These are phyloP conservation scores for Craseonycteris thonglongyai DNA, from an alignment of 2,113 vertebrate genomes.

Conservation along the genomic window DNA sequence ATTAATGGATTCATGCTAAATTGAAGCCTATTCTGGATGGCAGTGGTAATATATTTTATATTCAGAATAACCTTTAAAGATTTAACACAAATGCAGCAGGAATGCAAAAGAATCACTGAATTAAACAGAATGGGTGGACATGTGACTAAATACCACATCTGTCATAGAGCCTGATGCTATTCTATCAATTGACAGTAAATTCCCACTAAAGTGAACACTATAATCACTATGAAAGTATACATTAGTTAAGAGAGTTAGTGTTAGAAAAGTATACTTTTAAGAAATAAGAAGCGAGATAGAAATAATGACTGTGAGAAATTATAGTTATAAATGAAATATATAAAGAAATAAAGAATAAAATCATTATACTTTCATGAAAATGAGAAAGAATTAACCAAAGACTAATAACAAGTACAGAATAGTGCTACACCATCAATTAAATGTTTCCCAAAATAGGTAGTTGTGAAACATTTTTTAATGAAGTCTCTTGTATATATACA, in stretches of 20 bases:
- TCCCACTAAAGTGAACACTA: background rate
- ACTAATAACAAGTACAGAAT: background rate
- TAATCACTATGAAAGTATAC: background rate
- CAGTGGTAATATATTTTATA: background rate
- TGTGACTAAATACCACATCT: background rate
- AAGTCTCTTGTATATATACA: background rate
- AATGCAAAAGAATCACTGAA: background rate
- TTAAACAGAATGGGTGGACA: background rate
- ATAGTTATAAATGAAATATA: background rate
- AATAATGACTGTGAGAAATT: background rate
- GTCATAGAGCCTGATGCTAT: background rate
- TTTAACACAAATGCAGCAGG: background rate
- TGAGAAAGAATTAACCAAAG: background rate
- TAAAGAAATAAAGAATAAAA: background rate
- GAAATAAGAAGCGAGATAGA: background rate
- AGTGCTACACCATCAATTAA: background rate
- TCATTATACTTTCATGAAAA: background rate
- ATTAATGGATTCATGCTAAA: background rate
- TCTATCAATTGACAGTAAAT: background rate
- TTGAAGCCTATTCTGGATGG: background rate
- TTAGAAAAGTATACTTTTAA: background rate
- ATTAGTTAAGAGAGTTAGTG: background rate
- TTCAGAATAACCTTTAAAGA: background rate
- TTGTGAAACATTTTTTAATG: background rate
- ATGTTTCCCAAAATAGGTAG: background rate